phyloP scores from a whole-genome alignment of 2,113 vertebrate genomes.

The Hystrix brachyura region DNA sequence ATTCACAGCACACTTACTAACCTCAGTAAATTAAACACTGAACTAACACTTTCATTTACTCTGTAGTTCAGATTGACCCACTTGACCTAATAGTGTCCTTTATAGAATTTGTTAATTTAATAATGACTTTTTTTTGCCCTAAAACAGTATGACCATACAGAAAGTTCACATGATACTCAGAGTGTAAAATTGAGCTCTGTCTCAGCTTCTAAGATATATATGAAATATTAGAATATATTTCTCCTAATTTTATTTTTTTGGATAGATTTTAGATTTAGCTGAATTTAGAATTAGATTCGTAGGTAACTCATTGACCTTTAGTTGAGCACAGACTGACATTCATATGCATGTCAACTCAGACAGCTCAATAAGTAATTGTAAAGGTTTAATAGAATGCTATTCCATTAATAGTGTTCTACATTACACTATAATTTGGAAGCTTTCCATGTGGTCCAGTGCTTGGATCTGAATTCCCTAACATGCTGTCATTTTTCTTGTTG shows the following conservation, averaged over 20 bases:
- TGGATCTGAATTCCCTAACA: neutral
- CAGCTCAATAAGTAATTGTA: neutral
- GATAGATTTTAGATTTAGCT: neutral
- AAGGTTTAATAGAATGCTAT: rapidly evolving
- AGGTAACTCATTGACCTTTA: neutral
- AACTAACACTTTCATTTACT: neutral
- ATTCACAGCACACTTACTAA: neutral
- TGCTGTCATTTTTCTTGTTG: neutral
- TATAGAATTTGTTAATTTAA: neutral
- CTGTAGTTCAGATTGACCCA: neutral
- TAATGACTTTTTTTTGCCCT: neutral
- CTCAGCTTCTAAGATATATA: neutral
- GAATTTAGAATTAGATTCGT: neutral
- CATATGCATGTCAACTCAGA: rapidly evolving
- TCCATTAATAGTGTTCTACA: rapidly evolving
- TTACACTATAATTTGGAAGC: rapidly evolving
- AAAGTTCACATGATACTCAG: neutral
- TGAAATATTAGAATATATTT: neutral
- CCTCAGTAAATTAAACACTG: neutral
- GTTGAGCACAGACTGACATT: neutral
- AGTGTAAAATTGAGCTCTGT: neutral
- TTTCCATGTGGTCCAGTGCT: rapidly evolving
- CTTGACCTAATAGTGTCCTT: neutral
- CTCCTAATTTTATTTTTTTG: neutral
- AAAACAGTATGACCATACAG: neutral